Conservation (phyloP, 2,888 invertebrate species). For the Digitonthophagus gazella region DNA sequence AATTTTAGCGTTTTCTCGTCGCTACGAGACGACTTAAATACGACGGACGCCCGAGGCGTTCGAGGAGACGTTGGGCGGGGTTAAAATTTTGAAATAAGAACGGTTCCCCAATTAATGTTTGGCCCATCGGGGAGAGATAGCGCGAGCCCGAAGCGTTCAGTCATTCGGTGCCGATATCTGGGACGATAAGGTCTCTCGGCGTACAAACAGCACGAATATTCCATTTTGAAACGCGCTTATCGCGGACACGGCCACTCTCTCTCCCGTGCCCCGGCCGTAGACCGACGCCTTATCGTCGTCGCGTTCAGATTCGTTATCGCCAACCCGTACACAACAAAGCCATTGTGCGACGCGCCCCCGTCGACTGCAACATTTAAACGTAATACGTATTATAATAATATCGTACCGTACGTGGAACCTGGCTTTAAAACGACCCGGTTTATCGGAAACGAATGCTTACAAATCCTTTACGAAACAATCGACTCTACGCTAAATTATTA, state of each 20-base stretch:
- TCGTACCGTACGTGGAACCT: neutral
- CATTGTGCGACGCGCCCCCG: neutral
- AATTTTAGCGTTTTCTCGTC: too few species aligned
- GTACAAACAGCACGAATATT: conserved; percentile 52
- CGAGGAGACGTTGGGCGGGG: too few species aligned
- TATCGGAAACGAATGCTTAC: neutral
- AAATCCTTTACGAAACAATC: neutral
- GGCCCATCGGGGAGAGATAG: too few species aligned
- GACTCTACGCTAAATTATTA: too few species aligned
- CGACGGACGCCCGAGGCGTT: too few species aligned
- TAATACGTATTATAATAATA: neutral
- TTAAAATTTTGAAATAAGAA: too few species aligned
- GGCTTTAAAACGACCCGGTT: neutral
- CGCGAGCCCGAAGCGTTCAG: conserved; percentile 36
- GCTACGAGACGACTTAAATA: too few species aligned
- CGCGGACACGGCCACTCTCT: neutral
- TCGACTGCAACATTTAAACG: neutral
- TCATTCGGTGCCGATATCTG: conserved; percentile 46
- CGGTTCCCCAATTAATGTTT: too few species aligned
- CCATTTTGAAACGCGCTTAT: conserved; percentile 46
- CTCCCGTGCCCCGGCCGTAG: neutral
- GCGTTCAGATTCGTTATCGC: neutral
- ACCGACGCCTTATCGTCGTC: neutral
- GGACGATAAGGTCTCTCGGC: conserved; percentile 39
- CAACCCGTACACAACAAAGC: neutral